A percentile compares a stretch with the other conserved stretches of the same genome.
Conservation (phyloP, 2,113 vertebrate species). For the Cynopterus brachyotis region DNA sequence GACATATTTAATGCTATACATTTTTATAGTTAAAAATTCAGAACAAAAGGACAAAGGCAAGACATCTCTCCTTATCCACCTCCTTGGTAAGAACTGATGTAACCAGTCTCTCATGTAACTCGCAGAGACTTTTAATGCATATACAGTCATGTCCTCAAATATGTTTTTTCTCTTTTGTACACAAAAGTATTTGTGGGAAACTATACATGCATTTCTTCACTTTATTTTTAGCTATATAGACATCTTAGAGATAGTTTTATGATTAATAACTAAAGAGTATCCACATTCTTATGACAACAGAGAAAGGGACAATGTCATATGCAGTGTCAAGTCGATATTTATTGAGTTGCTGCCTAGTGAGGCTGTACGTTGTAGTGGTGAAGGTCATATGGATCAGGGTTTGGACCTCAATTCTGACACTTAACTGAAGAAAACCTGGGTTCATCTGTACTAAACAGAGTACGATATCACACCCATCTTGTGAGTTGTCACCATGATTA, state of each 20-base stretch:
- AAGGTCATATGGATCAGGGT: background rate
- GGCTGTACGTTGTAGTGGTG: background rate
- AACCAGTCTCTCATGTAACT: background rate
- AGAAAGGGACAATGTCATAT: background rate
- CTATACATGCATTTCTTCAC: background rate
- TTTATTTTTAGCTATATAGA: background rate
- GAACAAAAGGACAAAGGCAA: background rate
- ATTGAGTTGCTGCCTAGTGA: background rate
- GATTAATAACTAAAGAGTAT: background rate
- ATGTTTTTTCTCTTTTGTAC: background rate
- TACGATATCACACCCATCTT: background rate
- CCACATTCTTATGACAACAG: background rate
- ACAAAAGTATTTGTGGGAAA: background rate
- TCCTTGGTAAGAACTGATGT: background rate
- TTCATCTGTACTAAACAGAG: background rate
- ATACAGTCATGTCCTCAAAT: background rate
- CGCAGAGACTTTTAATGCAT: background rate
- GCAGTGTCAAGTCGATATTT: background rate
- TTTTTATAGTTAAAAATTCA: background rate
- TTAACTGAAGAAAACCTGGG: background rate
- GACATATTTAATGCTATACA: background rate
- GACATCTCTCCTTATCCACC: background rate
- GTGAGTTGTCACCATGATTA: background rate
- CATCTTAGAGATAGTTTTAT: background rate
- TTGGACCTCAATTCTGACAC: background rate